Evolutionary conservation across 2,888 invertebrate species (phyloP).

Genomic region (Pollenia labialis): DNA sequence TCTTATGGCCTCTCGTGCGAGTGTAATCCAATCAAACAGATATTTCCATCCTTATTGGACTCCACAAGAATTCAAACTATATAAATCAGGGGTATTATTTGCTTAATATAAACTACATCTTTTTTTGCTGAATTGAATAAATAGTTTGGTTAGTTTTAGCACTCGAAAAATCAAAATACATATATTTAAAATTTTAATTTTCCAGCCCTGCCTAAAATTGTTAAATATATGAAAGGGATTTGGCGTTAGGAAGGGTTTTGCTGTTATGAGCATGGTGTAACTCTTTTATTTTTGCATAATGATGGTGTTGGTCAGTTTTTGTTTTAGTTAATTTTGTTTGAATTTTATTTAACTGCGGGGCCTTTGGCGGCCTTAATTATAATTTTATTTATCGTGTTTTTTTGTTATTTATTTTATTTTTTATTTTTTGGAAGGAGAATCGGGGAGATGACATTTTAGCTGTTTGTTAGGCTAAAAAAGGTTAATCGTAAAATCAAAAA

Average conservation of each 20-base stretch:
- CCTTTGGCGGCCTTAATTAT: slow-evolving; percentile 59
- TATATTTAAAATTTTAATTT: too few species aligned
- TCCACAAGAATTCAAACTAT: too few species aligned
- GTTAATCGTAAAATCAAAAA: slow-evolving; percentile 31
- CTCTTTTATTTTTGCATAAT: background rate
- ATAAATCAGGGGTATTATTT: too few species aligned
- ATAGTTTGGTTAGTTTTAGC: too few species aligned
- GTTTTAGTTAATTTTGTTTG: slow-evolving; percentile 52
- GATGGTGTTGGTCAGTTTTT: slow-evolving; percentile 43
- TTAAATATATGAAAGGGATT: background rate
- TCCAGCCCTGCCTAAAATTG: background rate
- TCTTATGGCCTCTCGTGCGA: too few species aligned
- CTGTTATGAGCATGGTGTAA: background rate
- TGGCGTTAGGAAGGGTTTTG: background rate
- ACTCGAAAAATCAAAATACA: too few species aligned
- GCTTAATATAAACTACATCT: too few species aligned
- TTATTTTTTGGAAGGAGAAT: too few species aligned
- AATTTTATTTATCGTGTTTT: slow-evolving; percentile 48
- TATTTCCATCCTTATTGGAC: too few species aligned
- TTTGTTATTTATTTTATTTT: background rate
- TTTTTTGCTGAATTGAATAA: too few species aligned
- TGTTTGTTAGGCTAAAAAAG: background rate
- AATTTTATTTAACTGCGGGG: slow-evolving; percentile 45
- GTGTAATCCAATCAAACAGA: too few species aligned
- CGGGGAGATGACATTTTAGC: background rate